A percentile compares a stretch with the other conserved stretches of the same genome.
Conservation (phyloP, 2,113 vertebrate species). For the Catharus fuscescens region DNA sequence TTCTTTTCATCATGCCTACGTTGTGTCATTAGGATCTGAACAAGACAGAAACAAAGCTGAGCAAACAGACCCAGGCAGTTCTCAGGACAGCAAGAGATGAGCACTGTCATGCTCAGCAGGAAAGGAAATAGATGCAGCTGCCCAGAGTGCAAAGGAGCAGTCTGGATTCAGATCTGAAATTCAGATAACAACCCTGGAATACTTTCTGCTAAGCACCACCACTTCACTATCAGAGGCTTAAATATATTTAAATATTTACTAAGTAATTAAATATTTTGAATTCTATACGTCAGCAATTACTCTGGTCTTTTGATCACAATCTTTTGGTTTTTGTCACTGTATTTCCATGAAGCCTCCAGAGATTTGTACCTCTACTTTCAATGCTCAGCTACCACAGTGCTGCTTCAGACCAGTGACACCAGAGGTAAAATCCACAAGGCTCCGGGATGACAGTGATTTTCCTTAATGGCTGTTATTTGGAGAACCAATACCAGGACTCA, state of each 20-base stretch:
- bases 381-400: not conserved
- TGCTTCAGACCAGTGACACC: not conserved
- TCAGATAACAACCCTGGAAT: not conserved
- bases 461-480: not conserved
- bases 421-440: not conserved
- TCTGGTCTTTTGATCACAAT: not conserved
- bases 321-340: not conserved
- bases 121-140: not conserved
- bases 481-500: not conserved
- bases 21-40: not conserved
- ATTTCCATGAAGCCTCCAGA: not conserved
- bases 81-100: not conserved
- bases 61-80: not conserved
- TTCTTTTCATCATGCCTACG: not conserved
- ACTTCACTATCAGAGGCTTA: not conserved
- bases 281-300: not conserved
- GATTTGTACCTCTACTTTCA: not conserved
- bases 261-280: conserved; percentile 25
- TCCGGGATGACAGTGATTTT: not conserved
- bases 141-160: not conserved
- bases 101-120: not conserved
- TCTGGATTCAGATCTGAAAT: not conserved
- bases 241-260: conserved; percentile 5
- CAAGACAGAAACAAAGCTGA: not conserved
- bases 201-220: not conserved